Base-by-base conservation (phyloP, 2,113 vertebrate genomes). In the Pachyramphus minor region DNA sequence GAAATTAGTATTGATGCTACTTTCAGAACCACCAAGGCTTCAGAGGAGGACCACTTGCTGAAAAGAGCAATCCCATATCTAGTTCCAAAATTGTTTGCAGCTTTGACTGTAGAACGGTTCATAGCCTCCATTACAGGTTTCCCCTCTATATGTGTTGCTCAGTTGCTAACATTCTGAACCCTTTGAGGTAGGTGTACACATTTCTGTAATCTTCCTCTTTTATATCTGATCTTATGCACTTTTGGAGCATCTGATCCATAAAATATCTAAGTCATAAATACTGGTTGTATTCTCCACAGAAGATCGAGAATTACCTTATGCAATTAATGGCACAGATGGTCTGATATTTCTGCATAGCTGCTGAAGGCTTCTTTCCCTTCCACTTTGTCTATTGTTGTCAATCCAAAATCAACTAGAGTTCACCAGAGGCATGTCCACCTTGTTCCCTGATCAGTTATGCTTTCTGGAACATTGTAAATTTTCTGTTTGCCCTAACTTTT, bases 1-100 rank as follows among this genome's bases (percentile, higher is more conserved):
- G 9, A 5, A 79, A 47, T 68, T 68, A 45, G 3, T 31, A 10
- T 63, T 1, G 1, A 22, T 76, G 19, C 2, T 0, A 2, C 41
- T 78, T 77, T 42, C 56, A 75, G 58, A 93, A 39, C 19, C 3
- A 1, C 9, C 0, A 2, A 75, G 33, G 15, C 11, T 79, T 35
- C 16, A 49, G 37, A 79, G 44, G 14, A 84, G 25, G 37, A 30
- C 13, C 5, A 44, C 45, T 37, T 62, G 8, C 14, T 66, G 14
- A 18, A 49, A 93, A 83, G 41, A 79, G 17, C 6, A 35, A 4
- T 63, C 17, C 28, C 24, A 52, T 27, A 76, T 59, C 41, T 42
- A 68, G 14, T 59, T 87, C 59, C 37, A 90, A 74, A 88, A 63
- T 37, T 30, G 39, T 31, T 16, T n/a, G 41, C 25, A 63, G 3